Evolutionary conservation across 1,140 invertebrate genomes (phyloP).

Genomic region (Centruroides vittatus): DNA sequence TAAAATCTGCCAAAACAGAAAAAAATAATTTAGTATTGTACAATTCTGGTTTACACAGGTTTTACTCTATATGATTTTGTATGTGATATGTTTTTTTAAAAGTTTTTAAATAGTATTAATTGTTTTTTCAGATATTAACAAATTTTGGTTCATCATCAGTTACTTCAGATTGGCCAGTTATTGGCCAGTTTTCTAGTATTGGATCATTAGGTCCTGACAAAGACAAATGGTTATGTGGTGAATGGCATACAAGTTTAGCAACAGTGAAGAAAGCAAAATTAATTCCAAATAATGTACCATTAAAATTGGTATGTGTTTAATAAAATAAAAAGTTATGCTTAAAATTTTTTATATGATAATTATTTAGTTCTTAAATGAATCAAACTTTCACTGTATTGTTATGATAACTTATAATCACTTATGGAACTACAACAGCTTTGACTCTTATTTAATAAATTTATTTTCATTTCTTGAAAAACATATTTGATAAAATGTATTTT

Average conservation of each 20-base stretch:
- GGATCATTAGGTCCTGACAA: conserved; percentile 59
- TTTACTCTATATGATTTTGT: too few species aligned
- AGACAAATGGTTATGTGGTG: conserved; percentile 50
- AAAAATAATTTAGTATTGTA: too few species aligned
- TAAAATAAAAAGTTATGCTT: neutral
- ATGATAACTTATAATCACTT: neutral
- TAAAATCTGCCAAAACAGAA: too few species aligned
- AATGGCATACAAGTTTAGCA: conserved; percentile 44
- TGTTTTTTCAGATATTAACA: conserved; percentile 23
- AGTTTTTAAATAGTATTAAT: too few species aligned
- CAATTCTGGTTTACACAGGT: too few species aligned
- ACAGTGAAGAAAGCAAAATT: conserved; percentile 3
- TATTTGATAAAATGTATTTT: conserved; percentile 18
- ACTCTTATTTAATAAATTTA: too few species aligned
- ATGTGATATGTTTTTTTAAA: too few species aligned
- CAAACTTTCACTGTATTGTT: neutral
- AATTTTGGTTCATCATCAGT: conserved; percentile 24
- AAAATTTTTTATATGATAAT: neutral
- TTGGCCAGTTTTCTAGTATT: conserved; percentile 82
- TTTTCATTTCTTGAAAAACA: too few species aligned
- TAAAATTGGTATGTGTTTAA: conserved; percentile 26
- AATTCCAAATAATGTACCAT: conserved; percentile 6
- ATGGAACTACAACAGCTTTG: too few species aligned
- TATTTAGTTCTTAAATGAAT: conserved; percentile 1
- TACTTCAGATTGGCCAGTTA: conserved; percentile 43